A percentile compares a stretch with the other conserved stretches of the same genome.
Evolutionary conservation across 2,888 invertebrate genomes (phyloP).

Genomic region (Acanthosepion pharaonis): DNA sequence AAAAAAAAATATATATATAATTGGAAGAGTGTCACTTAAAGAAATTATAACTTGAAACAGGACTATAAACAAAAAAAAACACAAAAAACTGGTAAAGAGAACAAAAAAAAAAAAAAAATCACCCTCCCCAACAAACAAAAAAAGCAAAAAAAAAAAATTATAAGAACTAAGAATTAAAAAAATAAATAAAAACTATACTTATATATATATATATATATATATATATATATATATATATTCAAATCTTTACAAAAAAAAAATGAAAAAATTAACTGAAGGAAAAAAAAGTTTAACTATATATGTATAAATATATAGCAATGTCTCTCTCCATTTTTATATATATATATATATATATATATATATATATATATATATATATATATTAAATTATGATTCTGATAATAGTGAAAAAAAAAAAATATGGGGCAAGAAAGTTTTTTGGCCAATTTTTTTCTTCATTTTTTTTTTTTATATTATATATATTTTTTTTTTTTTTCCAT

Average conservation of each 20-base stretch:
- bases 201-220: too few relatives aligned
- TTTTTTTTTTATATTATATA: neutral
- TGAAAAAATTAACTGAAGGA: neutral
- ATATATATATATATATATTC: neutral
- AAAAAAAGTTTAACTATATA: neutral
- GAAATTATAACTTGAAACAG: neutral
- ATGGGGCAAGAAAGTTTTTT: neutral
- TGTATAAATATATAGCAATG: neutral
- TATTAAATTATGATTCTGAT: neutral
- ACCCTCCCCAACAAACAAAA: neutral
- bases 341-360: neutral
- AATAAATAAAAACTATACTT: neutral
- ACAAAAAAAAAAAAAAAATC: neutral
- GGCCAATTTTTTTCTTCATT: neutral
- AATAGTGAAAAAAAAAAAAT: neutral
- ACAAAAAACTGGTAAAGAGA: neutral
- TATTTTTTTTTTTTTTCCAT: neutral
- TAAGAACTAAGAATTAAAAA: neutral
- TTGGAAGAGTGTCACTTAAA: neutral
- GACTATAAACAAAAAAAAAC: neutral
- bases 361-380: constrained; percentile 33
- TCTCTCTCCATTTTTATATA: neutral
- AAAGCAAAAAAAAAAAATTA: too few relatives aligned
- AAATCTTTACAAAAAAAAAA: neutral
- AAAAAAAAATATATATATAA: neutral